Percentiles rank a stretch among this genome's conserved stretches.
These are phyloP conservation scores for Dasypus novemcinctus DNA, from an alignment of 2,113 vertebrate species.

Conservation along the genomic window DNA sequence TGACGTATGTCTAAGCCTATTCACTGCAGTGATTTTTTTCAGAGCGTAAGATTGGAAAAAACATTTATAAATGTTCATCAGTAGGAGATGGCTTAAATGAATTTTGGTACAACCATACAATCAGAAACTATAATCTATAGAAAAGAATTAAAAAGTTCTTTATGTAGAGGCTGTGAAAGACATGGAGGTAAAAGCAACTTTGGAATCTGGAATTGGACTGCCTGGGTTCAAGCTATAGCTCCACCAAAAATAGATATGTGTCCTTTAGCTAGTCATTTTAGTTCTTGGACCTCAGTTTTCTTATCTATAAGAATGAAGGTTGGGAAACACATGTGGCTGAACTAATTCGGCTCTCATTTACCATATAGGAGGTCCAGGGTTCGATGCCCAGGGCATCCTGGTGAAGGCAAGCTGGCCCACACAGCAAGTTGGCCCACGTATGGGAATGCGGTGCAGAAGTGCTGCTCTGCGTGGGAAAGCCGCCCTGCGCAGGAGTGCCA, in stretches of 20 bases:
- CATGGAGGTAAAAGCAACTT: neutral
- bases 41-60: neutral
- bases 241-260: neutral
- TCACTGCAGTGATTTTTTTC: neutral
- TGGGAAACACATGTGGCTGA: no score
- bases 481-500: no score
- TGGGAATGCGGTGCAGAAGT: no score
- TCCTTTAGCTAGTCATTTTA: neutral
- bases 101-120: neutral
- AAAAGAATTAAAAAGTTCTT: neutral
- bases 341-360: no score
- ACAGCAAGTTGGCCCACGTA: no score
- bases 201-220: neutral
- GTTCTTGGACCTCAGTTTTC: conserved; percentile 5
- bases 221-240: neutral
- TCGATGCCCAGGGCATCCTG: no score
- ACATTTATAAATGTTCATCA: neutral
- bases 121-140: neutral
- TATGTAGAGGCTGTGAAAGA: neutral
- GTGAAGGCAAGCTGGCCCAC: no score
- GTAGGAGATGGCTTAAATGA: neutral
- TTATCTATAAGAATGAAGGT: neutral
- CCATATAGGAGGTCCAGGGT: no score
- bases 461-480: no score
- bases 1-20: neutral